These are phyloP conservation scores for Chironomus striatipennis DNA, from an alignment of 1,140 invertebrate species.

Conservation along the genomic window DNA sequence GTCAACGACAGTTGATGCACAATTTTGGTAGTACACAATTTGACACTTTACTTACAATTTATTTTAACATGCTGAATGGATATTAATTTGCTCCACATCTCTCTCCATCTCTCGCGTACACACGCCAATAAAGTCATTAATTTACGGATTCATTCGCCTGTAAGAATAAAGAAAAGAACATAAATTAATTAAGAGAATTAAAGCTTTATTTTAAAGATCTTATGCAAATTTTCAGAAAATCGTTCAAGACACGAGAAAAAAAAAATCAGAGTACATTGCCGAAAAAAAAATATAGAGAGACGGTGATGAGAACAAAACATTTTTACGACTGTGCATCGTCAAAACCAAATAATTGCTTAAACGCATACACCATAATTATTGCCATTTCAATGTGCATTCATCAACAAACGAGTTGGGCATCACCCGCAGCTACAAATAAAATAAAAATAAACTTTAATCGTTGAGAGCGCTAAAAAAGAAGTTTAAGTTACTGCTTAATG, in stretches of 20 bases:
- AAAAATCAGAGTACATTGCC: neutral
- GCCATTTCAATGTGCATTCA: neutral
- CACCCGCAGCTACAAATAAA: neutral
- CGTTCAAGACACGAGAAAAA: neutral
- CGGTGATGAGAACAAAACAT: neutral
- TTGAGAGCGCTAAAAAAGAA: neutral
- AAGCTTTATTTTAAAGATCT: neutral
- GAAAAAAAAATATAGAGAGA: neutral
- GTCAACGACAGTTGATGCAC: neutral
- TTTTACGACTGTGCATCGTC: conserved; percentile 5
- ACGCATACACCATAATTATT: conserved; percentile 1
- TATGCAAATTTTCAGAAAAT: neutral
- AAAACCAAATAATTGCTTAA: conserved; percentile 3
- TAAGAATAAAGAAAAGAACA: neutral
- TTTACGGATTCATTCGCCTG: neutral
- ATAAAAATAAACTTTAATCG: neutral
- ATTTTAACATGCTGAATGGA: neutral
- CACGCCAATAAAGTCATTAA: conserved; percentile 10
- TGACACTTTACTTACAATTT: conserved; percentile 3
- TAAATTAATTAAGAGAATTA: conserved; percentile 10
- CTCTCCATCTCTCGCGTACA: neutral
- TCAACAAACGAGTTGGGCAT: neutral
- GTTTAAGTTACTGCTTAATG: neutral
- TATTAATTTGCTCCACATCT: neutral
- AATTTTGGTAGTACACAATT: neutral